Base-by-base conservation (phyloP, 1,140 invertebrate genomes). In the Papilio aristodemus region DNA sequence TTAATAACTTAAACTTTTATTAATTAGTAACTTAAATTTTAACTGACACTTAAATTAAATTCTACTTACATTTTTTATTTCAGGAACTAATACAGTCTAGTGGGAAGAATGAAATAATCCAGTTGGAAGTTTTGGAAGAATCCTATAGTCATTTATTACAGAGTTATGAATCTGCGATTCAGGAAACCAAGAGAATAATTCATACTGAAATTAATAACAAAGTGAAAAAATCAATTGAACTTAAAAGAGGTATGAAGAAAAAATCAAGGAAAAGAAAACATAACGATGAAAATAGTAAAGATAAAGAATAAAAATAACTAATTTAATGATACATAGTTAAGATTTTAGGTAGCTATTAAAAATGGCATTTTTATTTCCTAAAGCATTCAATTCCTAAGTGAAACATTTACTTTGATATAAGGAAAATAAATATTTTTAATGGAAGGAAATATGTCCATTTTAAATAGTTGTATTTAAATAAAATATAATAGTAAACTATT, bases 111-210 rank as follows among this genome's bases (percentile, higher is more conserved):
- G 78, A 89, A 70, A 71, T 92, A 58, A 75, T 79, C 25, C 72
- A 87, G 77, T 84, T 93, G 60, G 76, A 90, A 72, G 82, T 93
- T 50, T 62, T 85, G 32, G 72, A 84, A 71, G 84, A 92, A 62
- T 75, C 90, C 63, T 80, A 92, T 68, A 78, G 90, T 73, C 71
- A 80, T 27, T 78, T 93, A 50, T 80, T 77, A 19, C 78, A 89
- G 50, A 81, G 84, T 22, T 94, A 93, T 72, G 80, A 90, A 66
- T 72, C 80, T 73, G 92, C 93, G 17, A 90, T 93, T 70, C 62
- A 73, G 13, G 80, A 89, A 78, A 91, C 93, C 4, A 93, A 92
- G 77, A 73, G 84, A 54, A 67, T 80, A 32, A 87, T 92, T 50
- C 75, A 89, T 68, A 71, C 78, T 25, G 91, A 92, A 83, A 86